A percentile compares a stretch with the other conserved stretches of the same genome.
phyloP scores from a whole-genome alignment of 2,797 vertebrate genomes.

The Coccyzus lansbergi region DNA sequence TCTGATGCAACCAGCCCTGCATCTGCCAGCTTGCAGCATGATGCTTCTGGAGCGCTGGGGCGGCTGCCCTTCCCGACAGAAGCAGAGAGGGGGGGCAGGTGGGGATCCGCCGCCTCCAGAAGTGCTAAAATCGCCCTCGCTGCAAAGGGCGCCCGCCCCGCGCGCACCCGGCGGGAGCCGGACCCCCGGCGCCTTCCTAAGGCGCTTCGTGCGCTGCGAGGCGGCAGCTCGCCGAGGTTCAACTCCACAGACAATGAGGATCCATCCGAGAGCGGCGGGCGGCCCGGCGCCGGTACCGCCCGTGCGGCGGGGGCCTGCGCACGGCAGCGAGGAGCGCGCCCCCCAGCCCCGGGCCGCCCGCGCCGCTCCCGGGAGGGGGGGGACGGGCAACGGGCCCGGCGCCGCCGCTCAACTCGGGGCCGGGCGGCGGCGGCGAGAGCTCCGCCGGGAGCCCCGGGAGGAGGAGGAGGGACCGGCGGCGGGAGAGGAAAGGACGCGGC shows the following conservation, averaged over 20 bases:
- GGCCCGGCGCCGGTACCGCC: background rate
- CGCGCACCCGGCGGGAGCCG: background rate
- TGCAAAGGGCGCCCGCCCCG: background rate
- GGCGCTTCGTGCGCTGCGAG: background rate
- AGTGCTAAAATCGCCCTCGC: background rate
- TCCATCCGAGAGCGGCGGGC: background rate
- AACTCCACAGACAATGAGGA: background rate
- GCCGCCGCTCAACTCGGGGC: too few relatives aligned
- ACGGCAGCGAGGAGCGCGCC: background rate
- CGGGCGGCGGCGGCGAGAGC: too few relatives aligned
- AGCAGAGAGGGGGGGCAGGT: background rate
- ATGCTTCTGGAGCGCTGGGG: slow-evolving; percentile 63
- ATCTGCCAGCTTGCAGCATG: slow-evolving; percentile 62
- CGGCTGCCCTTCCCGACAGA: slow-evolving; percentile 29
- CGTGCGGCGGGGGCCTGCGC: background rate
- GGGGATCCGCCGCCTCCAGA: slow-evolving; percentile 9
- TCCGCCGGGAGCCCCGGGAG: slow-evolving; percentile 35
- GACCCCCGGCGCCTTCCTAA: background rate
- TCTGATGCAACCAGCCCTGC: slow-evolving; percentile 60
- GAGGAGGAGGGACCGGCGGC: slow-evolving; percentile 25
- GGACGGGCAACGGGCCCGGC: too few relatives aligned
- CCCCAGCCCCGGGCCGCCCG: background rate
- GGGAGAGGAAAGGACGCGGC: background rate
- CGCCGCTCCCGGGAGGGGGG: too few relatives aligned
- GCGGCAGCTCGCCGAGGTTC: slow-evolving; percentile 11